Percentiles rank a stretch among this genome's conserved stretches.
Conservation (phyloP, 2,888 invertebrate species). For the Coleophora flavipennella region DNA sequence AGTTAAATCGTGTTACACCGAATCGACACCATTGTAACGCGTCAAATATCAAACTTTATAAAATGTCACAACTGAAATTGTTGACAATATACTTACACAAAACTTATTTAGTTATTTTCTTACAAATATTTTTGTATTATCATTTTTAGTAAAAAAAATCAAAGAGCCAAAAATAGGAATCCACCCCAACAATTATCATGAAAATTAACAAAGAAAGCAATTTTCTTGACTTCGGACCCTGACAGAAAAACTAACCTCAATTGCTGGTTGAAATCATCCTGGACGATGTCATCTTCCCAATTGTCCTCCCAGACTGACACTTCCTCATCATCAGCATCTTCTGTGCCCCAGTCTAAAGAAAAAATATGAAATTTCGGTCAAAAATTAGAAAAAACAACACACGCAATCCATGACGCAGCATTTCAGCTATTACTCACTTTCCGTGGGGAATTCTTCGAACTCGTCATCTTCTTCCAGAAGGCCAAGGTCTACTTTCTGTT, state of each 20-base stretch:
- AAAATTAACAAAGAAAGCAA: too few relatives aligned
- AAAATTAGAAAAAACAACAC: background rate
- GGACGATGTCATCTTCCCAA: constrained; percentile 99
- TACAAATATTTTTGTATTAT: too few relatives aligned
- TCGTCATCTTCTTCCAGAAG: constrained; percentile 98
- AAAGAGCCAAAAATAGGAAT: too few relatives aligned
- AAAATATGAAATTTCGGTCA: constrained; percentile 6
- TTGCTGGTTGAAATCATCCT: constrained; percentile 98
- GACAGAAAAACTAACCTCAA: constrained; percentile 79
- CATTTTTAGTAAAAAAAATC: too few relatives aligned
- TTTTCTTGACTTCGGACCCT: too few relatives aligned
- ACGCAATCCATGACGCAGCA: background rate
- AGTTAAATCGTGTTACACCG: too few relatives aligned
- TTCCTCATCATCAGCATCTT: constrained; percentile 92
- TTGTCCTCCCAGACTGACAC: constrained; percentile 99
- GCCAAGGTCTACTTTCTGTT: constrained; percentile 89
- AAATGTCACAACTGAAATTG: too few relatives aligned
- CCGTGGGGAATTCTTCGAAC: constrained; percentile 99
- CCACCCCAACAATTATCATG: too few relatives aligned
- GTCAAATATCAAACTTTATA: too few relatives aligned
- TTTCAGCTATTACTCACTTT: constrained; percentile 76
- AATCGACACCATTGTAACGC: too few relatives aligned
- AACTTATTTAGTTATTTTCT: too few relatives aligned
- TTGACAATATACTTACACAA: too few relatives aligned
- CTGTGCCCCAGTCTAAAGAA: constrained; percentile 84